Evolutionary conservation across 92 coral and sea anemone species (phyloP), one percentile per base, ranked within the genome.

Genomic region (Paramuricea clavata): DNA sequence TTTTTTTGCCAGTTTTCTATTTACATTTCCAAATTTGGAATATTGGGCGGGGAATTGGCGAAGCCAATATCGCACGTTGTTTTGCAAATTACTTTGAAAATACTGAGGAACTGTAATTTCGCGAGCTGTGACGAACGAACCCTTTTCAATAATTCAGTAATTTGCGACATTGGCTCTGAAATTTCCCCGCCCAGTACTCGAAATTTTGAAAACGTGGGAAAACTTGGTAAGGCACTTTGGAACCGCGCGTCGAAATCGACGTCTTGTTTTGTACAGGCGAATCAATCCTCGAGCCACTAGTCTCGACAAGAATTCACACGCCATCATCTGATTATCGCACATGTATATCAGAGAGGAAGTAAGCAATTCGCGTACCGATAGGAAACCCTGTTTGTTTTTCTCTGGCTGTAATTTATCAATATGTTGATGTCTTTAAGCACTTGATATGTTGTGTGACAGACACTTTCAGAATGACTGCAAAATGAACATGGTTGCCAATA

Each of bases 321-420:
- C 19, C 11, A 5, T 2, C 35, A 21, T 28, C 71, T 52, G 73
- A 61, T 57, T 16, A 57, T 79, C 36, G 12, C 6, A 79, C 25
- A 23, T 27, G 57, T 62, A 16, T 25, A 25, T 32, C 39, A 16
- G 61, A 56, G 71, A 34, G 84, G 73, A 79, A 79, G 72, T 61
- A 60, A 39, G 49, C 73, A 79, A 79, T 79, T 30, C 84, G 34
- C 34, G 39, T 61, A 33, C 36, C 35, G 84, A 79, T 59, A 65
- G 73, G 33, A 23, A 27, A 35, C 52, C n/a, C 21, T 79, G 16
- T 59, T 79, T 79, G 72, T 59, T 79, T 79, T 39, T 35, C 60
- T 59, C 13, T 35, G 12, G 34, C 60, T 57, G 39, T 39, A 33
- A 54, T 79, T 28, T 59, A 72, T 39, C 57, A 44, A 16, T 11